phyloP scores from a whole-genome alignment of 2,113 vertebrate genomes.

The Stigmatopora nigra region DNA sequence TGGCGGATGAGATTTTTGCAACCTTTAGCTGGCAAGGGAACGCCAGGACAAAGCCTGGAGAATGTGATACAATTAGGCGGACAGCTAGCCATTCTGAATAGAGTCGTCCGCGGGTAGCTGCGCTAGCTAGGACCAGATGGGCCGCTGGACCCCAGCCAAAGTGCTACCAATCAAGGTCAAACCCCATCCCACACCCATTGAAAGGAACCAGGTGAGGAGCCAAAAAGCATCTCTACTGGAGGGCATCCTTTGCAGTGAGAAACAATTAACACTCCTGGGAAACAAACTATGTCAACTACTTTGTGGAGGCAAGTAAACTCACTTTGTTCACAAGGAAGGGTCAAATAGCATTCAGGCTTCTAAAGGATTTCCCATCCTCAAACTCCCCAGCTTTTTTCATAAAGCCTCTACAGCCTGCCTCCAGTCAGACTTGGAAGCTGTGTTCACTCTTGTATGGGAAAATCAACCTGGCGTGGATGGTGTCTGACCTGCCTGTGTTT shows the following conservation, averaged over 20 bases:
- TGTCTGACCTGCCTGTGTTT: constrained; percentile 58
- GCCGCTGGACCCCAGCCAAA: constrained; percentile 68
- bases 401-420: constrained; percentile 18
- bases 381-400: constrained; percentile 17
- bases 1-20: constrained; percentile 88
- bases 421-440: constrained; percentile 37
- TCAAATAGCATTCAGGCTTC: constrained; percentile 44
- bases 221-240: constrained; percentile 33
- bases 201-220: constrained; percentile 55
- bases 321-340: constrained; percentile 54
- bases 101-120: constrained; percentile 69
- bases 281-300: constrained; percentile 42
- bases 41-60: constrained; percentile 80
- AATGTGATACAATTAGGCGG: constrained; percentile 94
- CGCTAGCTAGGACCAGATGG: constrained; percentile 74
- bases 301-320: constrained; percentile 47
- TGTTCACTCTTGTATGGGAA: constrained; percentile 38
- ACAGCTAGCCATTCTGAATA: constrained; percentile 77
- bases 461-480: constrained; percentile 30
- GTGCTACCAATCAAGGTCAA: constrained; percentile 53
- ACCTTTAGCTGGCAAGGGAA: constrained; percentile 77
- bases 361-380: constrained; percentile 35
- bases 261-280: constrained; percentile 58
- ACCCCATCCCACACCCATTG: constrained; percentile 26
- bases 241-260: constrained; percentile 33